These are phyloP conservation scores for Muschampia plurimacula DNA, from an alignment of 2,888 invertebrate species.

Conservation along the genomic window DNA sequence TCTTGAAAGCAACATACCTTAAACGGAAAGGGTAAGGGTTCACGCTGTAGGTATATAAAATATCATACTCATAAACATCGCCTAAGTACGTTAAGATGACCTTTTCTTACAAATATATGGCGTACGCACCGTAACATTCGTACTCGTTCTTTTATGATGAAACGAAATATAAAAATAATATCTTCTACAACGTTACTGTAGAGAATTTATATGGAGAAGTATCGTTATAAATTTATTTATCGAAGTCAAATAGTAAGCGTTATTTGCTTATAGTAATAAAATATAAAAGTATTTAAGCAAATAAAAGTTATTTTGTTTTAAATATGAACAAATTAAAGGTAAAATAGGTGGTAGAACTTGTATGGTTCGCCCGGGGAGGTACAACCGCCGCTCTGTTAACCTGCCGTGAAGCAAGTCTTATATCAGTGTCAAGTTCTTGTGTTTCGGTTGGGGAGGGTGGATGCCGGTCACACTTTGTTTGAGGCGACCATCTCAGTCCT, in stretches of 20 bases:
- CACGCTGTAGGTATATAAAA: constrained; percentile 33
- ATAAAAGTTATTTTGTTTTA: not conserved
- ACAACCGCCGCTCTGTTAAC: no score
- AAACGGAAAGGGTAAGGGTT: constrained; percentile 58
- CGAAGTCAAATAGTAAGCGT: no score
- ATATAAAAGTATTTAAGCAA: not conserved
- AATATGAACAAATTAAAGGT: not conserved
- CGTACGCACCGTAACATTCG: not conserved
- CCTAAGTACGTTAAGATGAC: constrained; percentile 32
- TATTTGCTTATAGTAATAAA: not conserved
- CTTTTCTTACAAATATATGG: constrained; percentile 20
- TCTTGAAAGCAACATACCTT: constrained; percentile 50
- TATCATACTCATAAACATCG: constrained; percentile 30
- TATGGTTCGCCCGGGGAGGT: no score
- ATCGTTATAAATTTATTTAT: no score
- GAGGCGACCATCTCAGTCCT: no score
- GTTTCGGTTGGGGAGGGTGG: no score
- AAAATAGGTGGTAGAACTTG: not conserved
- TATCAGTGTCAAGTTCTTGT: no score
- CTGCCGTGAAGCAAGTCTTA: no score
- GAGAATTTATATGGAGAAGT: no score
- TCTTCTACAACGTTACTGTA: not conserved
- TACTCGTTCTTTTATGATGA: constrained; percentile 7
- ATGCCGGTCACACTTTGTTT: no score
- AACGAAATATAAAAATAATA: not conserved